Conservation (phyloP, 2,797 vertebrate genomes). For the Tokudaia tokunoshimensis region DNA sequence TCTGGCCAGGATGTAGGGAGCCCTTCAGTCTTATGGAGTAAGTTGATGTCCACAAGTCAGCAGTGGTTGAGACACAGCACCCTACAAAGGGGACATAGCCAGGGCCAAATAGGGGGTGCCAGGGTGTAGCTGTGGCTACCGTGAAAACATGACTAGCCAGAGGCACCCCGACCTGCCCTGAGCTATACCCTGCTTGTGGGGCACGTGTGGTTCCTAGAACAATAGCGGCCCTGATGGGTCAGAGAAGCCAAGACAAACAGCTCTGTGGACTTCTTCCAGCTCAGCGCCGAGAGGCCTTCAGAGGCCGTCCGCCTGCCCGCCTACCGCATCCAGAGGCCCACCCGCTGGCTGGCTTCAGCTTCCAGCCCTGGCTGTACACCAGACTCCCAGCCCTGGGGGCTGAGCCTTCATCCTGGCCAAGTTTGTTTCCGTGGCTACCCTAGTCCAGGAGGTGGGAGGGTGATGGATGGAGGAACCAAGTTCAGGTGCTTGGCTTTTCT, state of each 20-base stretch:
- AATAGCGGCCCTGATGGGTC: constrained; percentile 56
- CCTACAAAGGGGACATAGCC: not conserved
- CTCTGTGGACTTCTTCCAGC: constrained; percentile 55
- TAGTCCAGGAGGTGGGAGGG: not conserved
- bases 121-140: not conserved
- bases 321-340: not conserved
- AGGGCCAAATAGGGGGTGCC: not conserved
- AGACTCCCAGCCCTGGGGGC: not conserved
- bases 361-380: constrained; percentile 12
- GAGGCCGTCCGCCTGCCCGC: not conserved
- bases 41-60: not conserved
- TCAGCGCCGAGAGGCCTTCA: not conserved
- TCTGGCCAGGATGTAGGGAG: not conserved
- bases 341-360: not conserved
- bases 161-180: not conserved
- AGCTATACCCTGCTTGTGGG: not conserved
- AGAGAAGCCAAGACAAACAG: constrained; percentile 72
- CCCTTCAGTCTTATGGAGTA: not conserved
- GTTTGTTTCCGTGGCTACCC: not conserved
- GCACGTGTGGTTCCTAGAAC: constrained; percentile 62
- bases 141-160: constrained; percentile 33
- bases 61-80: not conserved
- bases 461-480: not conserved
- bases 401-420: not conserved
- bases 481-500: not conserved